Percentiles rank a stretch among this genome's conserved stretches.
phyloP scores from a whole-genome alignment of 1,140 invertebrate species.

The Asbolus verrucosus region DNA sequence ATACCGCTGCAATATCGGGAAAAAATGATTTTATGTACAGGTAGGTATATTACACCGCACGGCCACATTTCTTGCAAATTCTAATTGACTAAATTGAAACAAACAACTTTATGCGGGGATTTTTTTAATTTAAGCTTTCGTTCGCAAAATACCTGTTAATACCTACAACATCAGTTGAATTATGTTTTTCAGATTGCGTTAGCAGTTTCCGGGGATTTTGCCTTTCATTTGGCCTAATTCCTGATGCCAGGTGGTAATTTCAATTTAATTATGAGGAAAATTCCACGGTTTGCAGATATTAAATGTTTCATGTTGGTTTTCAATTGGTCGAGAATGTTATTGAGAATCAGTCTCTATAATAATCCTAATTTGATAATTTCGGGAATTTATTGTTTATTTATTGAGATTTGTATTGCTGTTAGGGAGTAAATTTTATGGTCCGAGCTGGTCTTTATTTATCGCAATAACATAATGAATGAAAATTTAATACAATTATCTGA shows the following conservation, averaged over 20 bases:
- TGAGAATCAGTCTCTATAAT: slow-evolving; percentile 23
- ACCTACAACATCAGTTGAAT: slow-evolving; percentile 15
- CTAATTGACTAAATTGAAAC: slow-evolving; percentile 26
- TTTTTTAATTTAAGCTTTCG: slow-evolving; percentile 7
- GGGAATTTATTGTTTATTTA: slow-evolving; percentile 15
- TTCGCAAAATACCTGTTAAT: slow-evolving; percentile 16
- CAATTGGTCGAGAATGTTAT: slow-evolving; percentile 9
- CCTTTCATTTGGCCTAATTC: slow-evolving; percentile 18
- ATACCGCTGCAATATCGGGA: slow-evolving; percentile 8
- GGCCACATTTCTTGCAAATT: slow-evolving; percentile 13
- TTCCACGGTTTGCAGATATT: slow-evolving; percentile 16
- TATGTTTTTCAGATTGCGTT: slow-evolving; percentile 24
- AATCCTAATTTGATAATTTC: slow-evolving; percentile 31
- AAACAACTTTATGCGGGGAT: slow-evolving; percentile 12
- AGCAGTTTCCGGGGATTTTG: slow-evolving; percentile 26
- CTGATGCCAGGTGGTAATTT: slow-evolving; percentile 28
- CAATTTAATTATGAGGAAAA: slow-evolving; percentile 33
- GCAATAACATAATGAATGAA: slow-evolving; percentile 22
- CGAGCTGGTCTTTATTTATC: slow-evolving; percentile 21
- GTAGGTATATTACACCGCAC: slow-evolving; percentile 3
- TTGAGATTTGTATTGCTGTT: slow-evolving; percentile 3
- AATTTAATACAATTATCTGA: slow-evolving; percentile 27
- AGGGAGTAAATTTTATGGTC: slow-evolving; percentile 34
- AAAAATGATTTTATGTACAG: neutral
- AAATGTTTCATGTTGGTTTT: slow-evolving; percentile 23